Conservation (phyloP, 2,888 invertebrate genomes). For the Macrosoma leucophasiata region DNA sequence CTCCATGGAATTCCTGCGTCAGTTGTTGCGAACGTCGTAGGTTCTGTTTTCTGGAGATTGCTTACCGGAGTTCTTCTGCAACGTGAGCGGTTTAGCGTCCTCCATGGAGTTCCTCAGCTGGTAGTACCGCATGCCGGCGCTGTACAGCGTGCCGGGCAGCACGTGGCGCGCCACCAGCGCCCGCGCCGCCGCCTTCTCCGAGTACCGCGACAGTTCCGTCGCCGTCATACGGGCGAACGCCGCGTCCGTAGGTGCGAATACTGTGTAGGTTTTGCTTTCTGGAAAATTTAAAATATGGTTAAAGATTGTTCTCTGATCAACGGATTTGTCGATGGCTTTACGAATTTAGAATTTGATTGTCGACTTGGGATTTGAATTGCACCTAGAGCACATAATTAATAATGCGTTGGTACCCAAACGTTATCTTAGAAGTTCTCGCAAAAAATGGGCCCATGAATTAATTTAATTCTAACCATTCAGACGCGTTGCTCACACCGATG, state of each 20-base stretch:
- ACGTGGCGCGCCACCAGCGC: slow-evolving; percentile 86
- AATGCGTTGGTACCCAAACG: too few relatives aligned
- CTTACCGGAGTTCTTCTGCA: slow-evolving; percentile 87
- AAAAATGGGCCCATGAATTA: not conserved
- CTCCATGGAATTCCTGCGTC: too few relatives aligned
- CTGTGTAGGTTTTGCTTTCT: slow-evolving; percentile 89
- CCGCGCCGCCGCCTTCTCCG: slow-evolving; percentile 80
- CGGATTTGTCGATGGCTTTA: not conserved
- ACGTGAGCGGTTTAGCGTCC: slow-evolving; percentile 83
- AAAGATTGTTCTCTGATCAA: not conserved
- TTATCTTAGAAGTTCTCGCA: not conserved
- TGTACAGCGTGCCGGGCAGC: slow-evolving; percentile 86
- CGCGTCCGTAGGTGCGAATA: slow-evolving; percentile 89
- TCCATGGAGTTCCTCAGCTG: slow-evolving; percentile 87
- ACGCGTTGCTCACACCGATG: too few relatives aligned
- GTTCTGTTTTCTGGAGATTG: slow-evolving; percentile 82
- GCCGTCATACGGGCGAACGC: slow-evolving; percentile 82
- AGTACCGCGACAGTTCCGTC: slow-evolving; percentile 75
- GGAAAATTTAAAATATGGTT: slow-evolving; percentile 25
- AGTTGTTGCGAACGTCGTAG: slow-evolving; percentile 89
- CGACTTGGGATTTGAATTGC: too few relatives aligned
- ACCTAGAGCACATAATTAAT: too few relatives aligned
- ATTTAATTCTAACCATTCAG: too few relatives aligned
- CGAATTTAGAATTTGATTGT: too few relatives aligned
- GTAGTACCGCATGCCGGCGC: slow-evolving; percentile 91